Evolutionary conservation across 2,888 invertebrate species (phyloP), one percentile per base, ranked within the genome.

Genomic region (Piscicola geometra): DNA sequence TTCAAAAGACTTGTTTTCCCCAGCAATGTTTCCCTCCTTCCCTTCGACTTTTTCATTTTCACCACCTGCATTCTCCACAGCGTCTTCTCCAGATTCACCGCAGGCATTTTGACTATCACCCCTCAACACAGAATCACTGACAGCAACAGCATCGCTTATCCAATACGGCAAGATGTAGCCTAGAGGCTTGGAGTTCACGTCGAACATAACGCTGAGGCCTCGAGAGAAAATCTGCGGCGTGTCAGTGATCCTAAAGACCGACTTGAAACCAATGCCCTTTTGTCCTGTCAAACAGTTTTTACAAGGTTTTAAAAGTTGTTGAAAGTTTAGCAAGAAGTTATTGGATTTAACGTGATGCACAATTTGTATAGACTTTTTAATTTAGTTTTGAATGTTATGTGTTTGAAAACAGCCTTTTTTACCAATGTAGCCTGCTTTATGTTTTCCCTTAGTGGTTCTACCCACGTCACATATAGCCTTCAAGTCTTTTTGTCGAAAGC

Each of bases 191-290:
- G 82, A 83, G 76, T 81, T 79, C 0, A 83, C 83, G 79, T 85
- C 84, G 81, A 85, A 85, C 68, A 80, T 80, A 68, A 86, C 81
- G 78, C 84, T 84, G 81, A 81, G 85, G 28, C 83, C 83, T 78
- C 82, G 83, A 3, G 85, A 85, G 76, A 85, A 85, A n/a, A 86
- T 81, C 77, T 84, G 83, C 33, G 86, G 86, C 2, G 78, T 73
- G 74, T 83, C 83, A 9, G 84, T 84, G 33, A 85, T 82, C 33
- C 84, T 79, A 81, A 85, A 86, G 73, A 86, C 85, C 1, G 86
- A 85, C 80, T 86, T 86, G 81, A 86, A 86, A 5, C 86, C 86
- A 76, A 86, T 86, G 36, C 86, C 86, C 80, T 86, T 86, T 79
- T 85, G 84, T 78, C 85, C 85, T 85, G 80, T 33, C n/a, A n/a